These are phyloP conservation scores for Euglossa dilemma DNA, from an alignment of 1,140 invertebrate genomes.

Conservation along the genomic window DNA sequence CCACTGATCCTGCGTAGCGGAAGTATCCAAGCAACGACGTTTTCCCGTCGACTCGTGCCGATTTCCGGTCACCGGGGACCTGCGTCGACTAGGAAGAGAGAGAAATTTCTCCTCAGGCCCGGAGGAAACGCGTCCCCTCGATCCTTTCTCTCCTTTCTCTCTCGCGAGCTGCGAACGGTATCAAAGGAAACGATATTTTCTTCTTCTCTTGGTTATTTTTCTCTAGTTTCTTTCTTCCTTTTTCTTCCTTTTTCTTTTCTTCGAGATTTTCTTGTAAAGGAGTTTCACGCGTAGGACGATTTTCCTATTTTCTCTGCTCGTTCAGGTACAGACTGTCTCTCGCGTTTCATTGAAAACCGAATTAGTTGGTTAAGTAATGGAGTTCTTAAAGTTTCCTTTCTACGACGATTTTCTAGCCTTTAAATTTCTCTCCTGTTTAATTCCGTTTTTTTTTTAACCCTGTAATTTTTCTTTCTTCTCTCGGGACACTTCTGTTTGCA, in stretches of 20 bases:
- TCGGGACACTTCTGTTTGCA: no score
- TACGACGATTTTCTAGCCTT: neutral
- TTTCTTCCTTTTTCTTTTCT: neutral
- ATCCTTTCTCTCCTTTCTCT: neutral
- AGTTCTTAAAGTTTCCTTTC: neutral
- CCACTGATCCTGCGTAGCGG: neutral
- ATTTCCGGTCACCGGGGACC: neutral
- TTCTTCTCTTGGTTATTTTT: no score
- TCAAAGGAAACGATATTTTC: neutral
- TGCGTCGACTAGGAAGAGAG: neutral
- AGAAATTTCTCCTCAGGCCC: no score
- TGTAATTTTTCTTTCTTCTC: neutral
- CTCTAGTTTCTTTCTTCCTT: neutral
- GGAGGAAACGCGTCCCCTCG: neutral
- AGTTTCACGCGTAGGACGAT: neutral
- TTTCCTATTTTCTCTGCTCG: neutral
- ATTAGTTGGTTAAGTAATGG: neutral
- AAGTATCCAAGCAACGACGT: slow-evolving; percentile 12
- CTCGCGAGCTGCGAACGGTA: neutral
- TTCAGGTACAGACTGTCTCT: neutral
- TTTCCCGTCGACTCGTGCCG: neutral
- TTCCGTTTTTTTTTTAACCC: neutral
- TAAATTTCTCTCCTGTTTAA: neutral
- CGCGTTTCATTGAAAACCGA: neutral
- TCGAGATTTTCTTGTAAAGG: neutral